phyloP scores from a whole-genome alignment of 2,888 invertebrate species.

The Panopea generosa region DNA sequence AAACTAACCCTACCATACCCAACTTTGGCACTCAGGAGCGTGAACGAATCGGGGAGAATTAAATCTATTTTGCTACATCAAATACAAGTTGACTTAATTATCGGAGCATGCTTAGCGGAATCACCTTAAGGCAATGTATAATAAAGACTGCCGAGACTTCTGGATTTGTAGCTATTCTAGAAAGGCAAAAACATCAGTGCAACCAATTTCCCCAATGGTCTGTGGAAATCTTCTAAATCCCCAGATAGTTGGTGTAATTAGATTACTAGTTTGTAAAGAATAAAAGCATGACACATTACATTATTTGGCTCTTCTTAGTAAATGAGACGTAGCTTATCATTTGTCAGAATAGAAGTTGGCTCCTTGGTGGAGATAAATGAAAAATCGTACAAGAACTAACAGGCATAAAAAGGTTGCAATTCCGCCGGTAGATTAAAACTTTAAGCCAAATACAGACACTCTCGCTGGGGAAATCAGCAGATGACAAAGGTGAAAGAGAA shows the following conservation, averaged over 20 bases:
- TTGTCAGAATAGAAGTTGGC: background rate
- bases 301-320: slow-evolving; percentile 33
- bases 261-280: slow-evolving; percentile 51
- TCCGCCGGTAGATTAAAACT: no score
- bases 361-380: no score
- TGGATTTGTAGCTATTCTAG: slow-evolving; percentile 16
- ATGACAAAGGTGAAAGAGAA: no score
- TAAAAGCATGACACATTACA: slow-evolving; percentile 50
- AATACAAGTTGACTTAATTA: slow-evolving; percentile 47
- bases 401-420: no score
- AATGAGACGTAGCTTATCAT: slow-evolving; percentile 15
- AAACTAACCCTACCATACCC: no score
- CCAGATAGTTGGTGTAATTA: slow-evolving; percentile 45
- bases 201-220: slow-evolving; percentile 49
- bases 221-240: slow-evolving; percentile 48
- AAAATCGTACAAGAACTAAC: no score
- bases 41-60: slow-evolving; percentile 28
- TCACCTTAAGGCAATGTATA: slow-evolving; percentile 24
- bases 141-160: slow-evolving; percentile 18
- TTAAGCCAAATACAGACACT: no score
- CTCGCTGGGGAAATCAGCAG: no score
- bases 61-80: slow-evolving; percentile 34
- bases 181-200: slow-evolving; percentile 10
- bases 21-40: background rate
- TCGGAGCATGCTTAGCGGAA: slow-evolving; percentile 21